Evolutionary conservation across 2,888 invertebrate species (phyloP), one percentile per base, ranked within the genome.

Genomic region (Caenorhabditis macrosperma): DNA sequence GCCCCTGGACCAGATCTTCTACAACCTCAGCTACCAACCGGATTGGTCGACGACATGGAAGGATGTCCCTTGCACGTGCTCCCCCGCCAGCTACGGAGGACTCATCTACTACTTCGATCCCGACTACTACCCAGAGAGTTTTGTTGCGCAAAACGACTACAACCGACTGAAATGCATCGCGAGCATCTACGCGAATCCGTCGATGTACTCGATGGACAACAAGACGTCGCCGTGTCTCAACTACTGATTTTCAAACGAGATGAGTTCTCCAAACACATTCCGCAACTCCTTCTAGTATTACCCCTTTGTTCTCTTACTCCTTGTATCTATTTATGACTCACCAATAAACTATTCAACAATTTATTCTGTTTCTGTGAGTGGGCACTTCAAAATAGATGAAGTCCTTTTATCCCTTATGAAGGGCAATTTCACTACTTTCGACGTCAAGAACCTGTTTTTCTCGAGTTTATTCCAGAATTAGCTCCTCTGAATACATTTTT

Each of bases 1-100:
- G 10, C 80, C 81, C 33, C 54, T 88, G 15, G 86, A 85, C 35
- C 77, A 81, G 50, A 83, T 86, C 35, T 82, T 60, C 52, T 82
- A 88, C 66, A 81, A 80, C 35, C 72, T 83, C 50, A 85, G 85
- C 69, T 88, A 80, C 35, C 86, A 87, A 52, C 88, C 88, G 0
- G 84, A 88, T 66, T 88, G 88, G 88, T 57, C 81, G 2, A 66
- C 79, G 15, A 87, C 87, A 2, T 88, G 88, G 88, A 84, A 85
- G 46, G 77, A 84, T 4, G 72, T 80, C 15, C 84, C 87, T 9
- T 88, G 88, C 64, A 79, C 85, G 24, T 88, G 88, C 75, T 82
- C 85, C 15, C 88, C 88, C 9, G 88, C 88, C 15, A 74, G 68
- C 22, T 88, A 88, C 57, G 87, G 83, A 63, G 85, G 85, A 10